Conservation (phyloP, 2,797 vertebrate species). For the Pangasius mekongensis region DNA sequence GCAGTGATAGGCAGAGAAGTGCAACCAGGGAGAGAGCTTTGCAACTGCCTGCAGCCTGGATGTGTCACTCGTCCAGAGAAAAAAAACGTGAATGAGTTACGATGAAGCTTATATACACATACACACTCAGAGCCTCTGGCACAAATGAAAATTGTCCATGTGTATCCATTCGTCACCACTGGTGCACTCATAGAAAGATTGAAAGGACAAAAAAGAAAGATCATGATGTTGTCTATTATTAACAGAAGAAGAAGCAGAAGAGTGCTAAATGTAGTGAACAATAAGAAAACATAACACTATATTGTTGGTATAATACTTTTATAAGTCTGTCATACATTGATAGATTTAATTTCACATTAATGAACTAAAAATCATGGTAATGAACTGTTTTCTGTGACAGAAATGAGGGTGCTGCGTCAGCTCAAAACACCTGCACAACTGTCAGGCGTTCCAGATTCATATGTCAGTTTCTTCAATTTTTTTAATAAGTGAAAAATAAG, state of each 20-base stretch:
- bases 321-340: not conserved
- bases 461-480: not conserved
- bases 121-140: slow-evolving; percentile 7
- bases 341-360: not conserved
- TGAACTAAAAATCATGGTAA: not conserved
- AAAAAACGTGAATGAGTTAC: slow-evolving; percentile 55
- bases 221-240: not conserved
- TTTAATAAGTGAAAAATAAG: not conserved
- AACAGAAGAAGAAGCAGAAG: not conserved
- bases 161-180: slow-evolving; percentile 23
- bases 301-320: not conserved
- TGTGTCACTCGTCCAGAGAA: slow-evolving; percentile 48
- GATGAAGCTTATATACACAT: slow-evolving; percentile 25
- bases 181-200: not conserved
- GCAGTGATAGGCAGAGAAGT: slow-evolving; percentile 43
- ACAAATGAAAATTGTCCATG: slow-evolving; percentile 18
- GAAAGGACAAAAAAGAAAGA: slow-evolving; percentile 21
- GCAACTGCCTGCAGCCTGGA: slow-evolving; percentile 48
- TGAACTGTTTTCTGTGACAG: not conserved
- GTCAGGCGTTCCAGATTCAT: not conserved
- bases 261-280: not conserved
- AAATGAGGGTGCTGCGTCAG: not conserved
- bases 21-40: slow-evolving; percentile 54
- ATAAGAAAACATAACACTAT: not conserved
- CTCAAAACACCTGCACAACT: not conserved